Evolutionary conservation across 2,113 vertebrate genomes (phyloP).

Genomic region (Amblyopsis rosae): DNA sequence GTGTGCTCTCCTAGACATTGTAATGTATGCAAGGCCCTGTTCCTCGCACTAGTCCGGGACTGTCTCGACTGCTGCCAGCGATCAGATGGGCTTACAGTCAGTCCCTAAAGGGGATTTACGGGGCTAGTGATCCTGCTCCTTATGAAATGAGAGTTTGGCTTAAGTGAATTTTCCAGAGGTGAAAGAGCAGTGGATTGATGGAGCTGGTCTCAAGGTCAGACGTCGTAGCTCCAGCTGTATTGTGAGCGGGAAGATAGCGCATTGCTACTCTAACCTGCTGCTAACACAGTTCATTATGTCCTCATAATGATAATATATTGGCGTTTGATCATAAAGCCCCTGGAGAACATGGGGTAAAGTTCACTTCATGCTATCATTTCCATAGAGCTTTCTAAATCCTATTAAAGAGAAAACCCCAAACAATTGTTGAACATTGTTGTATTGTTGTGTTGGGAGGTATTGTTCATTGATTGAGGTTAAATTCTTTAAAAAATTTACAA

Average conservation of each 20-base stretch:
- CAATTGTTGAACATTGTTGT: no score
- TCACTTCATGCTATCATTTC: no score
- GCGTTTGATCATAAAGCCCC: no score
- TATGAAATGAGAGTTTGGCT: constrained; percentile 40
- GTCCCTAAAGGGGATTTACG: constrained; percentile 26
- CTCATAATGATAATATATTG: background rate
- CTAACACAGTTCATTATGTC: background rate
- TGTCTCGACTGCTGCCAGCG: constrained; percentile 19
- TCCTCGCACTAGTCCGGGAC: no score
- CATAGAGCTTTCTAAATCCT: no score
- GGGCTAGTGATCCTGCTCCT: background rate
- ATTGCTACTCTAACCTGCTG: background rate
- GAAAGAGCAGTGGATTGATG: constrained; percentile 42
- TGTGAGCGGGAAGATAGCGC: background rate
- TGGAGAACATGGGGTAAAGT: no score
- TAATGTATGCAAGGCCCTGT: background rate
- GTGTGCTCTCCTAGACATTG: background rate
- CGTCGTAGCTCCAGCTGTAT: constrained; percentile 7
- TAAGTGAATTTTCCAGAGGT: constrained; percentile 40
- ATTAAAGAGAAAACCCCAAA: no score
- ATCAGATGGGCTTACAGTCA: constrained; percentile 22
- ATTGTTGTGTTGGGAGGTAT: no score
- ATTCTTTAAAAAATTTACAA: no score
- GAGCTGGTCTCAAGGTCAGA: constrained; percentile 37
- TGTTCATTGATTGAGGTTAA: no score